Conservation (phyloP, 2,113 vertebrate genomes). For the Tauraco erythrolophus region DNA sequence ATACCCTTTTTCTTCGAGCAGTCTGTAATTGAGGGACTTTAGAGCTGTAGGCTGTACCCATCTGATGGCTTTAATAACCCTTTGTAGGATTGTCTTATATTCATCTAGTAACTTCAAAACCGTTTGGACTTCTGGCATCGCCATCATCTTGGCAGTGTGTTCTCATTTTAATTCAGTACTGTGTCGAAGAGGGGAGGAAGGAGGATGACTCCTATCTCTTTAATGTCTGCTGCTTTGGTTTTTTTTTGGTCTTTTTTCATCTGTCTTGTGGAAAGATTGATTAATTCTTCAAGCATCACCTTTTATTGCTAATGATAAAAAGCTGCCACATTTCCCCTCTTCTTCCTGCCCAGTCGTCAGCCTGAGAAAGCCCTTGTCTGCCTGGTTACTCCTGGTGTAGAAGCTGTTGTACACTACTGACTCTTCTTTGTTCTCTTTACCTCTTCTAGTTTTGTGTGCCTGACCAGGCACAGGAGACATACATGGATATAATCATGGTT, state of each 20-base stretch:
- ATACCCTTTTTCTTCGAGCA: background rate
- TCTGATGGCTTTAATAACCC: background rate
- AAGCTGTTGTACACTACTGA: background rate
- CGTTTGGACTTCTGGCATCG: background rate
- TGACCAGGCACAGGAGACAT: background rate
- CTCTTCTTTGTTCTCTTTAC: background rate
- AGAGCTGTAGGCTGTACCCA: background rate
- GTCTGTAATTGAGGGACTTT: background rate
- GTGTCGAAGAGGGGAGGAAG: background rate
- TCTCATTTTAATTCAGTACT: background rate
- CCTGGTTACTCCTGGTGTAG: background rate
- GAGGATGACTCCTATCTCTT: background rate
- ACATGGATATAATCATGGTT: rapidly evolving
- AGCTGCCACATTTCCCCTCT: background rate
- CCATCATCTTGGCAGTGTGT: rapidly evolving
- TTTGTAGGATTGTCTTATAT: background rate
- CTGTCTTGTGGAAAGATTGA: background rate
- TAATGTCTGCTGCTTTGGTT: background rate
- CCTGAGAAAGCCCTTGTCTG: background rate
- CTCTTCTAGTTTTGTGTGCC: background rate
- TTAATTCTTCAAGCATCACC: background rate
- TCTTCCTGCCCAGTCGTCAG: background rate
- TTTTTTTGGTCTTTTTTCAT: background rate
- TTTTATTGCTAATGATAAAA: background rate
- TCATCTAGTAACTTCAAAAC: background rate